phyloP scores from a whole-genome alignment of 2,113 vertebrate genomes.

The Tachuris rubrigastra region DNA sequence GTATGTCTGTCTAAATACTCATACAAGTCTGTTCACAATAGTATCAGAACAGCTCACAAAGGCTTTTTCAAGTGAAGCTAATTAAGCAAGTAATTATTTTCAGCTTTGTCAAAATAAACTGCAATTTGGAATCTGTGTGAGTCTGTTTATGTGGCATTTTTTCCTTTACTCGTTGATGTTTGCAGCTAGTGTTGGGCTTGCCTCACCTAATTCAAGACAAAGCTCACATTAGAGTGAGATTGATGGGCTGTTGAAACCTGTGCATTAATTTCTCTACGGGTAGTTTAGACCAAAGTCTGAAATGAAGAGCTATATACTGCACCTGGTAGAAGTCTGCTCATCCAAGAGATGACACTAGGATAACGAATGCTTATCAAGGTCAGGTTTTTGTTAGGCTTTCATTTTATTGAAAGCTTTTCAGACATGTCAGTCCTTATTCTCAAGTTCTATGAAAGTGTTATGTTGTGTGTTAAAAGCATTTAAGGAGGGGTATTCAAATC shows the following conservation, averaged over 20 bases:
- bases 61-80: not conserved
- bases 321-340: not conserved
- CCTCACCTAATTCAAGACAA: not conserved
- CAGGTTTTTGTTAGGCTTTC: not conserved
- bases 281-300: not conserved
- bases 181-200: not conserved
- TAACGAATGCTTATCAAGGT: not conserved
- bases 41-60: not conserved
- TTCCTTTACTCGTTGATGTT: not conserved
- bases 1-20: not conserved
- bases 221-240: not conserved
- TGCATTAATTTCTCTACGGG: not conserved
- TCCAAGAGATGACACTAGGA: not conserved
- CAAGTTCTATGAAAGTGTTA: not conserved
- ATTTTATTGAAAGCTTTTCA: not conserved
- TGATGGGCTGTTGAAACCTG: not conserved
- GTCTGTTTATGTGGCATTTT: not conserved
- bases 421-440: not conserved
- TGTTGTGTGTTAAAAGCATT: not conserved
- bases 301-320: not conserved
- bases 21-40: not conserved
- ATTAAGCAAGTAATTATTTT: slow-evolving; percentile 48
- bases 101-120: slow-evolving; percentile 39
- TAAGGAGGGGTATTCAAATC: not conserved
- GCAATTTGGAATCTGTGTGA: slow-evolving; percentile 13